These are phyloP conservation scores for Macquaria australasica DNA, from an alignment of 2,113 vertebrate genomes.

Conservation along the genomic window DNA sequence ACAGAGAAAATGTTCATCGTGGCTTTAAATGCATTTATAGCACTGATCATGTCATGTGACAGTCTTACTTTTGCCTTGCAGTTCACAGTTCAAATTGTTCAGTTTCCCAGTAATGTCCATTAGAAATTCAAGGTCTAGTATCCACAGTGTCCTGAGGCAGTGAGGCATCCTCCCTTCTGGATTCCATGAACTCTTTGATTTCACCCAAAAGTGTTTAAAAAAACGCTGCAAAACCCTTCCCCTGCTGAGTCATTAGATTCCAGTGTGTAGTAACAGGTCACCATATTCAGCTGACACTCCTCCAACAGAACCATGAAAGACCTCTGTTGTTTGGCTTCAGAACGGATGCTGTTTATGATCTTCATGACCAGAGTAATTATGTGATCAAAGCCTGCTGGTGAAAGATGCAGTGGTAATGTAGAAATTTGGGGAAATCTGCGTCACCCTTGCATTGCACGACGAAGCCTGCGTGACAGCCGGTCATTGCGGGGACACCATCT, in stretches of 20 bases:
- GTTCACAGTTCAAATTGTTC: conserved; percentile 61
- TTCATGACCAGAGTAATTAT: not conserved
- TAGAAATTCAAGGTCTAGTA: not conserved
- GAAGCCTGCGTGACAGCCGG: no score
- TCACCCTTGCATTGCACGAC: not conserved
- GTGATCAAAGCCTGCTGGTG: not conserved
- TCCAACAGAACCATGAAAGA: conserved; percentile 52
- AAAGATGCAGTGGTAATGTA: not conserved
- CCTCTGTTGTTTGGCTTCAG: conserved; percentile 32
- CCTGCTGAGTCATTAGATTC: conserved; percentile 14
- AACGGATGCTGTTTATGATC: conserved; percentile 40
- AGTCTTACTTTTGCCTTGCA: conserved; percentile 66
- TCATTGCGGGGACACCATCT: no score
- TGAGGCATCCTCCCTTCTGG: not conserved
- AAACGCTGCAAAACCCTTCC: not conserved
- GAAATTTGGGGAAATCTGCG: not conserved
- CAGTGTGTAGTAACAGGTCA: conserved; percentile 37
- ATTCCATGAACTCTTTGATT: conserved; percentile 19
- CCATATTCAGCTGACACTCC: conserved; percentile 56
- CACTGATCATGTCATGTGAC: not conserved
- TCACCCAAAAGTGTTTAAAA: conserved; percentile 29
- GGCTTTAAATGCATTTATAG: conserved; percentile 53
- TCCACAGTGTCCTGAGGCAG: conserved; percentile 10
- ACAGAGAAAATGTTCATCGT: conserved; percentile 57
- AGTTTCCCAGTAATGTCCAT: conserved; percentile 62